Evolutionary conservation across 2,113 vertebrate species (phyloP), one percentile per base, ranked within the genome.

Genomic region (Fregetta grallaria): DNA sequence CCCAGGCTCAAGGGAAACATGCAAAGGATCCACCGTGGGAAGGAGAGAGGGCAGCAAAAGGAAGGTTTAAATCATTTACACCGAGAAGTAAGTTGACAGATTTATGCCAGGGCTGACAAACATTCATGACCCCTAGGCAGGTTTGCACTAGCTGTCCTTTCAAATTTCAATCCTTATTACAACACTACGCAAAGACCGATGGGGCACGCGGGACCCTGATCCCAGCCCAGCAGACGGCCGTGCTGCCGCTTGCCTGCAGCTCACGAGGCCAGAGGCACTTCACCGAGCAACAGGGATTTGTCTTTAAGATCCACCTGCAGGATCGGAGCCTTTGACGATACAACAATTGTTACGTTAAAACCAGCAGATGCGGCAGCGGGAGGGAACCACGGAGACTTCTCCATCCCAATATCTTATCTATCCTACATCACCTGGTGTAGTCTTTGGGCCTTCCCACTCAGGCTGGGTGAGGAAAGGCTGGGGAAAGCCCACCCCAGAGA

Each of bases 161-260:
- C 50, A 29, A 34, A 66, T 55, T 61, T 32, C 40, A 23, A 15
- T 52, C 49, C 17, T 40, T 59, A 70, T 52, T 21, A 17, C 11
- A 68, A 20, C 21, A 17, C 13, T 27, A 15, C 1, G 1, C 9
- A 44, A 10, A 18, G 47, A 44, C 13, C 3, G 1, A 49, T 2
- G 42, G 42, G 65, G 13, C 36, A 56, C 1, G 1, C 1, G 0
- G 22, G 18, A 13, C 40, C 47, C 34, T 25, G 15, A 58, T 10
- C 18, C 32, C 65, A 63, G 23, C 71, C 26, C 71, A 34, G 38
- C 27, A 34, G 25, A 21, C 1, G 4, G 7, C 75, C 3, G 2
- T 15, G 40, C 40, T 52, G 32, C 32, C 9, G 1, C 26, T 50
- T 44, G 34, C 47, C 40, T 16, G 62, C 40, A 12, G 40, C 71